A percentile compares a stretch with the other conserved stretches of the same genome.
Evolutionary conservation across 1,140 invertebrate genomes (phyloP).

Genomic region (Drosophila auraria): DNA sequence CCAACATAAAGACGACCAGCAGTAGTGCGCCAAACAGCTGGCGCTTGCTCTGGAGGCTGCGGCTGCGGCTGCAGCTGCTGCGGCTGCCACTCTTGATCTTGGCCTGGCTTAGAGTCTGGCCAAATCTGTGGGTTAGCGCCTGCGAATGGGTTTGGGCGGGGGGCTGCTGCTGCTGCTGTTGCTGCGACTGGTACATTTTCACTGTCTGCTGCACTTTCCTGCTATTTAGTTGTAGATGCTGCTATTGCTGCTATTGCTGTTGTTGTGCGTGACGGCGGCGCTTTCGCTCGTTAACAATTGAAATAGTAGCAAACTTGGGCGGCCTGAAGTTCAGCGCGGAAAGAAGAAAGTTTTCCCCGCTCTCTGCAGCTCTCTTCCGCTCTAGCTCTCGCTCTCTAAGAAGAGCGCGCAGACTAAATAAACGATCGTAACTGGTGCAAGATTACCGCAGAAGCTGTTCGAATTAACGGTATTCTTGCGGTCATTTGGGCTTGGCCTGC

Average conservation of each 20-base stretch:
- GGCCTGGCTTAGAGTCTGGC: constrained; percentile 35
- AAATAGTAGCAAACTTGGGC: constrained; percentile 72
- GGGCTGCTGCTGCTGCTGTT: constrained; percentile 15
- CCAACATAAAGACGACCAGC: constrained; percentile 60
- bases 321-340: constrained; percentile 59
- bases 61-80: constrained; percentile 16
- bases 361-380: constrained; percentile 23
- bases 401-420: constrained; percentile 30
- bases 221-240: constrained; percentile 6
- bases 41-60: constrained; percentile 46
- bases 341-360: constrained; percentile 68
- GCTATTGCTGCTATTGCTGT: constrained; percentile 4
- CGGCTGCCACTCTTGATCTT: constrained; percentile 19
- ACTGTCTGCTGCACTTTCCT: constrained; percentile 70
- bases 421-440: constrained; percentile 42
- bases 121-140: constrained; percentile 22
- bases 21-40: constrained; percentile 78
- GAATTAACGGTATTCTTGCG: constrained; percentile 72
- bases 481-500: constrained; percentile 47
- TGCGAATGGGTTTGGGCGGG: constrained; percentile 20
- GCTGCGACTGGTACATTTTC: constrained; percentile 69
- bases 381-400: constrained; percentile 34
- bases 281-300: constrained; percentile 85
- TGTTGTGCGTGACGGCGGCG: constrained; percentile 75
- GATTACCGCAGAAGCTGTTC: constrained; percentile 50